Evolutionary conservation across 1,140 invertebrate genomes (phyloP).

Genomic region (Elymnias hypermnestra): DNA sequence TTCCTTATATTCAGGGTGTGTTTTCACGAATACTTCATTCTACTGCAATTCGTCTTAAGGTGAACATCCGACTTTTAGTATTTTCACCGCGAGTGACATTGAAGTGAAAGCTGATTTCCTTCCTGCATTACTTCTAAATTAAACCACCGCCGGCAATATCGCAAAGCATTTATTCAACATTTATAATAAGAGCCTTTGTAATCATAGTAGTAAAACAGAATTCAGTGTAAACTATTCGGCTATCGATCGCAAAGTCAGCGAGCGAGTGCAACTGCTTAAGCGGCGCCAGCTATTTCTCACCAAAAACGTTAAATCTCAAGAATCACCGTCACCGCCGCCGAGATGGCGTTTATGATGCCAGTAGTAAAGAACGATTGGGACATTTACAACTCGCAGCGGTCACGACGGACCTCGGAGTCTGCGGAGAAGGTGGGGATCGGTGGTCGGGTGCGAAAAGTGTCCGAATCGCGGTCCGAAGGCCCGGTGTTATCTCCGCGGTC

Average conservation of each 20-base stretch:
- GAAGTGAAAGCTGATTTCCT: constrained; percentile 58
- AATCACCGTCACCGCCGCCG: constrained; percentile 56
- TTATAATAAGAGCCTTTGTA: not conserved
- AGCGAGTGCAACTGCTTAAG: constrained; percentile 32
- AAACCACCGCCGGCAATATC: too few species aligned
- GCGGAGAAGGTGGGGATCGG: constrained; percentile 78
- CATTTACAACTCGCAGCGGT: constrained; percentile 90
- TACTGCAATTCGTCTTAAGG: constrained; percentile 66
- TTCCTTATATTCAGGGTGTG: constrained; percentile 72
- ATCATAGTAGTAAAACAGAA: constrained; percentile 6
- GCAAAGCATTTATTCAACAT: too few species aligned
- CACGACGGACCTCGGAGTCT: constrained; percentile 84
- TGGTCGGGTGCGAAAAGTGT: constrained; percentile 85
- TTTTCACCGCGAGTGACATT: constrained; percentile 57
- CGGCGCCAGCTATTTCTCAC: constrained; percentile 36
- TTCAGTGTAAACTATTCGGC: constrained; percentile 15
- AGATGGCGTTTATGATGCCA: constrained; percentile 96
- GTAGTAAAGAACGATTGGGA: constrained; percentile 95
- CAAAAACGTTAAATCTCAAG: constrained; percentile 66
- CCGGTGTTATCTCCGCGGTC: constrained; percentile 82
- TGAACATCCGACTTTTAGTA: constrained; percentile 59
- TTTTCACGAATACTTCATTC: constrained; percentile 73
- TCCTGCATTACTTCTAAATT: constrained; percentile 11
- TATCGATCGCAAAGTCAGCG: constrained; percentile 20
- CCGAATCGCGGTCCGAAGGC: constrained; percentile 88